Base-by-base conservation (phyloP, 2,113 vertebrate species). In the Nycticryphes semicollaris region DNA sequence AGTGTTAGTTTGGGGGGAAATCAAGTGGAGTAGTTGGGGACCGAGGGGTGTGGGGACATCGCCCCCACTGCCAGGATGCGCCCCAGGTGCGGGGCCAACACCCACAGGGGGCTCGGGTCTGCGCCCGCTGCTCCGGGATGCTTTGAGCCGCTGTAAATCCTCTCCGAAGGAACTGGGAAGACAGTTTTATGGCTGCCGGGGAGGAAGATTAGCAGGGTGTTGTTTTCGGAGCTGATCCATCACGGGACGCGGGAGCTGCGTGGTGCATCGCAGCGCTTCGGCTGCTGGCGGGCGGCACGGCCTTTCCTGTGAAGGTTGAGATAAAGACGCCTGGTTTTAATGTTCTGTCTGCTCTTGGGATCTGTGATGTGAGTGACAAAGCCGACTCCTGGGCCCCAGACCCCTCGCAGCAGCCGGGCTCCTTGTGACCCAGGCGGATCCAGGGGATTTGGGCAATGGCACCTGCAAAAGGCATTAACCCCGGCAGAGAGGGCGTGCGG, bases 401-500 rank as follows among this genome's bases (percentile, higher is more conserved):
- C 7, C 62, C 0, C 1, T 9, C n/a, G 69, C 64, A 43, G 74
- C 33, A 17, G 22, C 43, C 3, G 0, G 14, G 56, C 53, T 88
- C 27, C 70, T 72, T 1, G 2, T 0, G 23, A 51, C 17, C 39
- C 4, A 0, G 3, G 37, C 0, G 1, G 39, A 57, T 69, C 1
- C 4, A 56, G 63, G 72, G 78, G 24, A 31, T 90, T 77, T 45
- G 77, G 92, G 90, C 57, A 69, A 17, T 0, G 28, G 86, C 92
- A 89, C 95, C 96, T 97, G 96, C 91, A 47, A 91, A 97, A 96
- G 59, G 57, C 96, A 93, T 96, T 93, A 95, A 63, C 88, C 72
- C 66, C 2, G 0, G 33, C 1, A 10, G 54, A 27, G 66, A 93
- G 92, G 89, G 89, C 5, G 6, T 3, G 74, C 4, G 24, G 84